Conservation (phyloP, 53 echinoderm and acorn worm species). For the Glandiceps talaboti region DNA sequence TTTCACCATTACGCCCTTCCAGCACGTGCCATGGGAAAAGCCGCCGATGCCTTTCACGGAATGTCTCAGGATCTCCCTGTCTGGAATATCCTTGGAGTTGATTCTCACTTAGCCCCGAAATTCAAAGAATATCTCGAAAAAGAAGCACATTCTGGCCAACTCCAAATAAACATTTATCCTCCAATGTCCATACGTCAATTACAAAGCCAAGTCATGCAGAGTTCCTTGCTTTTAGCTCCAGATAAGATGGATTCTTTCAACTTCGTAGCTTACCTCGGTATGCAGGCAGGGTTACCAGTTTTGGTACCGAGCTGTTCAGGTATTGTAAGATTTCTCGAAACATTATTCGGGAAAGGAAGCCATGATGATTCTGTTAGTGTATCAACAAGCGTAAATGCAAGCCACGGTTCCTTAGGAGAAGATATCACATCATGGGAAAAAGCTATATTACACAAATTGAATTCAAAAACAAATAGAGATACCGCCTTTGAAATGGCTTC, state of each 20-base stretch:
- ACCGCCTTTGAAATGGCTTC: background rate
- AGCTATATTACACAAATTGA: background rate
- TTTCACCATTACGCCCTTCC: background rate
- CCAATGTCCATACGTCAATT: background rate
- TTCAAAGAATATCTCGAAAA: no score
- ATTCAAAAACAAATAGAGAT: background rate
- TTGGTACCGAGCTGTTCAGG: background rate
- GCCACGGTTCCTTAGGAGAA: background rate
- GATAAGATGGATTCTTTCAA: background rate
- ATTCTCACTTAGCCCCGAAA: background rate
- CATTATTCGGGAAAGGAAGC: background rate
- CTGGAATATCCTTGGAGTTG: background rate
- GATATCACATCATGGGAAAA: background rate
- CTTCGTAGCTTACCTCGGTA: background rate
- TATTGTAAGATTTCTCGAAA: background rate
- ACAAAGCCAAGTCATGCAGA: background rate
- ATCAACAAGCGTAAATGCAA: background rate
- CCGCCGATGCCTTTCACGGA: background rate
- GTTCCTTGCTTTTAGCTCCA: background rate
- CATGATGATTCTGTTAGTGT: background rate
- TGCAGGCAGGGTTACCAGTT: background rate
- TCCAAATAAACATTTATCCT: background rate
- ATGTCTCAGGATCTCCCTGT: background rate
- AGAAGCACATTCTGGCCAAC: background rate
- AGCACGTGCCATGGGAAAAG: background rate